These are phyloP conservation scores for Drosophila eugracilis DNA, from an alignment of 1,140 invertebrate genomes.

Conservation along the genomic window DNA sequence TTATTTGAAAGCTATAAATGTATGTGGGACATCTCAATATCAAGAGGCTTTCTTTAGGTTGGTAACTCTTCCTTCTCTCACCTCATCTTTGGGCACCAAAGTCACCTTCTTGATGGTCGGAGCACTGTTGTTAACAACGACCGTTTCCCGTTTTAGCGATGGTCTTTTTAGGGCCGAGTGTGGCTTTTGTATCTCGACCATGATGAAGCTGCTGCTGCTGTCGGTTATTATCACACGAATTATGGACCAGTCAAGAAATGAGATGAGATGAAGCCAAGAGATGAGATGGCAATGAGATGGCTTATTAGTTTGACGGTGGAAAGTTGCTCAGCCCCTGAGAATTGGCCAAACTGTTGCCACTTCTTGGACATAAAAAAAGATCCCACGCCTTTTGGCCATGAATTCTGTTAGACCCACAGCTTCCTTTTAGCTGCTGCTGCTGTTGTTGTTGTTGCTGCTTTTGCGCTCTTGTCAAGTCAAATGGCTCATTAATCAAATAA, in stretches of 20 bases:
- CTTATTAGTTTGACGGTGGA: slow-evolving; percentile 56
- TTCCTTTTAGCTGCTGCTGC: background rate
- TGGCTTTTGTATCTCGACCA: slow-evolving; percentile 84
- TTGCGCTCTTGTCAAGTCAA: slow-evolving; percentile 51
- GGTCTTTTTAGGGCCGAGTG: slow-evolving; percentile 79
- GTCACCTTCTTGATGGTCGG: slow-evolving; percentile 83
- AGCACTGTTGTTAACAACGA: slow-evolving; percentile 83
- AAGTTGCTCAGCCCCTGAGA: slow-evolving; percentile 34
- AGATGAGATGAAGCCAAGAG: background rate
- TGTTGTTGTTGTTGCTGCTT: slow-evolving; percentile 14
- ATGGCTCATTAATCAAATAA: slow-evolving; percentile 74
- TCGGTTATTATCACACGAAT: slow-evolving; percentile 20
- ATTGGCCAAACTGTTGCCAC: slow-evolving; percentile 23
- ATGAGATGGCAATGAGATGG: slow-evolving; percentile 33
- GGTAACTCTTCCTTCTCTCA: slow-evolving; percentile 31
- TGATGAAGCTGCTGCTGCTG: slow-evolving; percentile 35
- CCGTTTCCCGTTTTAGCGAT: slow-evolving; percentile 82
- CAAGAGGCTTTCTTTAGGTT: too few relatives aligned
- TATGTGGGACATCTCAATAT: background rate
- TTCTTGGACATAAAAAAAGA: background rate
- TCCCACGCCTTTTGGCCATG: background rate
- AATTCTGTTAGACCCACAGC: background rate
- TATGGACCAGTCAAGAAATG: background rate
- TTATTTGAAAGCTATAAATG: background rate
- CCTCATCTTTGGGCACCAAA: slow-evolving; percentile 83